phyloP scores from a whole-genome alignment of 2,113 vertebrate species.

The Cisticola juncidis region DNA sequence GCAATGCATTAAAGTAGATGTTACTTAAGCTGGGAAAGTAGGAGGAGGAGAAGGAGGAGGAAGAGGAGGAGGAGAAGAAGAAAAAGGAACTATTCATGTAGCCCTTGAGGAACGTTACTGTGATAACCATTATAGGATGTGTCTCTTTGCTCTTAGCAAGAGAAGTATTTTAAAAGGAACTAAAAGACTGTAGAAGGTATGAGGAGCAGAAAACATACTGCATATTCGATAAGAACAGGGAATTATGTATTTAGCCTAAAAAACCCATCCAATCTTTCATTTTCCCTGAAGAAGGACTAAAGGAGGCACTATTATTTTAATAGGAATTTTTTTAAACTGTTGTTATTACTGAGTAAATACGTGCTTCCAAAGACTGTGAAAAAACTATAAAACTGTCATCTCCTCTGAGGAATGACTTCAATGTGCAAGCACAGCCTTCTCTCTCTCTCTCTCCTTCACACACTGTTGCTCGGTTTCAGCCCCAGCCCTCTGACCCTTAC shows the following conservation, averaged over 20 bases:
- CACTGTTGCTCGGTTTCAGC: background rate
- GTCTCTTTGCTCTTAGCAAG: background rate
- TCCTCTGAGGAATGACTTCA: background rate
- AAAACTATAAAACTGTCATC: background rate
- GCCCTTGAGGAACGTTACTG: background rate
- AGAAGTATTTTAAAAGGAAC: background rate
- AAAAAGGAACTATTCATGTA: background rate
- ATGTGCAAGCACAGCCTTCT: background rate
- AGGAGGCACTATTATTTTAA: background rate
- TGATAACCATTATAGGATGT: background rate
- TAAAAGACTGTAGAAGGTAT: background rate
- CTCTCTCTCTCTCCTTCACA: background rate
- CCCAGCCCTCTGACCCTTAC: fast-evolving
- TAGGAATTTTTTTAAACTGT: fast-evolving
- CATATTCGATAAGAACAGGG: background rate
- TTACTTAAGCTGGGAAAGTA: background rate
- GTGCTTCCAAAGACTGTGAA: background rate
- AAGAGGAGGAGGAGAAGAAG: background rate
- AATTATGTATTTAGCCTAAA: background rate
- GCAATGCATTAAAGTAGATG: background rate
- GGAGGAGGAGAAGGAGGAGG: background rate
- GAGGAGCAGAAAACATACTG: background rate
- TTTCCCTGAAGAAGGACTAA: background rate
- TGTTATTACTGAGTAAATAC: background rate
- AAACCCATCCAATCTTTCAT: background rate